Base-by-base conservation (phyloP, 2,888 invertebrate species). In the Drosophila stalkeri region DNA sequence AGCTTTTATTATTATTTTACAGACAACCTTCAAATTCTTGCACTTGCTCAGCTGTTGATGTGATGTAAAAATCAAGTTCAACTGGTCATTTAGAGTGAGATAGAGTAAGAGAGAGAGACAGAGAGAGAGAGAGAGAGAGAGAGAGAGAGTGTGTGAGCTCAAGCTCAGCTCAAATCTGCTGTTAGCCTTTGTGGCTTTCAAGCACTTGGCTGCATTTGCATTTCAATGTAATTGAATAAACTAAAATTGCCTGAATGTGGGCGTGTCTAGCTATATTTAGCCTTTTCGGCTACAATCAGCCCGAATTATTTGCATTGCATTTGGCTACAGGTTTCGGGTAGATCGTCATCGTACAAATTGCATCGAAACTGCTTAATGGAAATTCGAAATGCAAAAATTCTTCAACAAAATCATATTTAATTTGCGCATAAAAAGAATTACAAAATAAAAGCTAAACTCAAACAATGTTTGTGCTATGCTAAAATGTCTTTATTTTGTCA, bases 161-260 rank as follows among this genome's bases (percentile, higher is more conserved):
- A 37, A 46, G n/a, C 41, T n/a, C 6, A 16, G 51, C 35, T 47
- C 47, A 52, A 64, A 56, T 33, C 62, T n/a, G 20, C 20, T 51
- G 16, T 4, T 33, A 68, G 51, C 11, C 74, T n/a, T n/a, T n/a
- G n/a, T 56, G 49, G 20, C 57, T 55, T 54, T 46, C 49, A 46
- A 55, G 43, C 16, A 33, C 59, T 54, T 20, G 46, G 11, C 61
- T 72, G 75, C 79, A 86, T 79, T 86, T 83, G 74, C 78, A 83
- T 77, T 79, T 68, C 23, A 63, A 49, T 62, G 66, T 70, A 64
- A 79, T 56, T 56, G 65, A 72, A 82, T 75, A 59, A 51, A 65
- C 37, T 55, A 41, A 35, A n/a, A 43, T 69, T 65, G 39, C 37
- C 62, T 47, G 51, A 55, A 18, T 23, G 54, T 57, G 14, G 20